Evolutionary conservation across 2,888 invertebrate species (phyloP), one percentile per base, ranked within the genome.

Genomic region (Tinea trinotella): DNA sequence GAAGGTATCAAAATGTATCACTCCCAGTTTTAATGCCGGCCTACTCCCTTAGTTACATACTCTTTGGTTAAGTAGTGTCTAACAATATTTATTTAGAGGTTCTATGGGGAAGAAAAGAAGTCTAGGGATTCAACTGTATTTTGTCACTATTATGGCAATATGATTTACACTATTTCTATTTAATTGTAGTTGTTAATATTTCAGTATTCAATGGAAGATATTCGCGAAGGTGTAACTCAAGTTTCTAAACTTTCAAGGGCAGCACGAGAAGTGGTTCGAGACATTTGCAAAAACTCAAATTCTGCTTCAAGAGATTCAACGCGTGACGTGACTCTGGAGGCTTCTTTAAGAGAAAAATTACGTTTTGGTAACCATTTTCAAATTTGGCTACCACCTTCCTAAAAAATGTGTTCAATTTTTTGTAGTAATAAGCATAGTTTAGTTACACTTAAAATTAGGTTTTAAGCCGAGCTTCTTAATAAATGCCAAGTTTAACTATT

Each of bases 341-440:
- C 75, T 58, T 76, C 78, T 60, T 77, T 87, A 60, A 80, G 88
- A 62, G 86, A 87, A 73, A 84, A 89, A 71, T 80, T 88, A 63
- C 85, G 81, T 61, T 88, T 82, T 70, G 86, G 86, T 60, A 73
- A 83, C 1, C 67, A 76, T 54, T 80, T 85, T 48, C 71, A 83
- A 84, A 87, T 89, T 70, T 89, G 89, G 89, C 76, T 88, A 65
- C 89, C 89, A 53, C 84, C 85, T 1, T 77, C 75, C 56, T 83
- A 46, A 55, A 9, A n/a, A 30, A 30, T 30, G 30, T 30, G 30
- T 30, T 30, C 30, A 30, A 30, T 7, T n/a, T n/a, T n/a, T n/a
- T n/a, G n/a, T 30, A 22, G 22, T 22, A 22, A 7, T 22, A 7
- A 22, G 22, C 22, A 7, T n/a, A n/a, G n/a, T n/a, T n/a, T n/a